A percentile compares a stretch with the other conserved stretches of the same genome.
phyloP scores from a whole-genome alignment of 2,888 invertebrate species.

The Pheosia gnoma region DNA sequence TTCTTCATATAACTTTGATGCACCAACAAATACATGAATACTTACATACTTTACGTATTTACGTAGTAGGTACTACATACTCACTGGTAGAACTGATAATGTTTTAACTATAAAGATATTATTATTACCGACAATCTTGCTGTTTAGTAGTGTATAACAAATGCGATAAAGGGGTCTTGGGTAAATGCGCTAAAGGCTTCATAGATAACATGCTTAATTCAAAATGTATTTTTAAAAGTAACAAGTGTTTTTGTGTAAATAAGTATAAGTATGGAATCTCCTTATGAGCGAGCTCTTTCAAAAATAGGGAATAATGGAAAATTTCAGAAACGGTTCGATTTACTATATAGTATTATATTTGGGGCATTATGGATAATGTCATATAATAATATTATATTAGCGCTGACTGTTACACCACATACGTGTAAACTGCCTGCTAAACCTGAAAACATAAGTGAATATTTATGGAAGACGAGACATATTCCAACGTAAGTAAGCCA shows the following conservation, averaged over 20 bases:
- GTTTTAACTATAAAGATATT: background rate
- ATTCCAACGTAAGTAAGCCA: slow-evolving; percentile 64
- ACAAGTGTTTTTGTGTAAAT: background rate
- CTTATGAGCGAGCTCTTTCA: slow-evolving; percentile 55
- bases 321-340: slow-evolving; percentile 71
- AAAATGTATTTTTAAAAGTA: background rate
- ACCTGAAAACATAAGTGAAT: slow-evolving; percentile 52
- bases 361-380: slow-evolving; percentile 63
- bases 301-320: slow-evolving; percentile 65
- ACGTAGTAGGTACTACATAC: background rate
- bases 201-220: slow-evolving; percentile 18
- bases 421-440: slow-evolving; percentile 67
- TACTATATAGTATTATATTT: slow-evolving; percentile 67
- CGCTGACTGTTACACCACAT: slow-evolving; percentile 70
- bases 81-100: background rate
- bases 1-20: too few relatives aligned
- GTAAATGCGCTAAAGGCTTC: slow-evolving; percentile 17
- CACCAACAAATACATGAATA: too few relatives aligned
- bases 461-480: slow-evolving; percentile 60
- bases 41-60: too few relatives aligned
- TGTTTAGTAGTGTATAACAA: slow-evolving; percentile 8
- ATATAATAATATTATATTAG: slow-evolving; percentile 69
- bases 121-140: background rate
- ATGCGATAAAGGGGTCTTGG: slow-evolving; percentile 21
- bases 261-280: slow-evolving; percentile 47